These are phyloP conservation scores for Lysandra coridon DNA, from an alignment of 2,888 invertebrate species.

Conservation along the genomic window DNA sequence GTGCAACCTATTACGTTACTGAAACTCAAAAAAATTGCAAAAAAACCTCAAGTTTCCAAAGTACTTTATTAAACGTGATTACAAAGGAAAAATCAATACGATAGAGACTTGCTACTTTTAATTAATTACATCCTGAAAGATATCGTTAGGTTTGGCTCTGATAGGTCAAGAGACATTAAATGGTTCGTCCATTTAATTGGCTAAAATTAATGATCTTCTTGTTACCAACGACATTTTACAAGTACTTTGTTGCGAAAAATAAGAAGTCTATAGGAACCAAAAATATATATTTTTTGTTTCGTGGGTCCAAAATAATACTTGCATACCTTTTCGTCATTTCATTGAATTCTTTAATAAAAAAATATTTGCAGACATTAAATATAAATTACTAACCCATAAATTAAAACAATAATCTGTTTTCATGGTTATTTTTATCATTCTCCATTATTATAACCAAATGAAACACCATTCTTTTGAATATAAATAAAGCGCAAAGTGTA, in stretches of 20 bases:
- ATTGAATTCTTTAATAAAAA: not conserved
- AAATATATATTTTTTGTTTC: no score
- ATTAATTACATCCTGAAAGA: slow-evolving; percentile 19
- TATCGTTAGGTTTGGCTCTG: slow-evolving; percentile 2
- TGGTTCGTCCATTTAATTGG: not conserved
- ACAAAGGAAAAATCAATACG: not conserved
- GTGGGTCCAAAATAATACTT: not conserved
- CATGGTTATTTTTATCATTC: not conserved
- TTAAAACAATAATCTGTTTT: not conserved
- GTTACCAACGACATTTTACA: not conserved
- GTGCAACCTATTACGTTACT: no score
- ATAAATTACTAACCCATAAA: not conserved
- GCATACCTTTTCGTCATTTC: not conserved
- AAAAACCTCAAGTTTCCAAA: not conserved
- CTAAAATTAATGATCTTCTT: not conserved
- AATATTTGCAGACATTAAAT: not conserved
- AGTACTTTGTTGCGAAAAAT: not conserved
- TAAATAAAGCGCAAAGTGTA: not conserved
- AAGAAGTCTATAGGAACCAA: no score
- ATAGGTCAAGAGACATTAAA: slow-evolving; percentile 20
- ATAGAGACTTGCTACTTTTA: not conserved
- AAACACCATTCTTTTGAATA: not conserved
- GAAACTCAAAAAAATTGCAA: no score
- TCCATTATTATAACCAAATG: not conserved
- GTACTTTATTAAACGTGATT: not conserved